Evolutionary conservation across 2,113 vertebrate species (phyloP).

Genomic region (Ctenomys sociabilis): DNA sequence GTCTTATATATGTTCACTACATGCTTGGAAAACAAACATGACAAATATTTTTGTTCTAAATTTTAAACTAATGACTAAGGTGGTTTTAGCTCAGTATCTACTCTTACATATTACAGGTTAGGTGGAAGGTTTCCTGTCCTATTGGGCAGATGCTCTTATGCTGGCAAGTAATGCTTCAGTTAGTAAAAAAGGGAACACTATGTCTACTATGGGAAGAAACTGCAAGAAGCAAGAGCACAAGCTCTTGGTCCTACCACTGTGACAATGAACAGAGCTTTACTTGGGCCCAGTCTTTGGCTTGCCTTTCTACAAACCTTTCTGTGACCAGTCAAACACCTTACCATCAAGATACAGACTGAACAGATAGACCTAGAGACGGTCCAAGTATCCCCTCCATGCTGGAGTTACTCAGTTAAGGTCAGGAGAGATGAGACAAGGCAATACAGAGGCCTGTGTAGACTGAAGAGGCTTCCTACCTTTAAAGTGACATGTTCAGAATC

Average conservation of each 20-base stretch:
- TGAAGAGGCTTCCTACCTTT: constrained; percentile 87
- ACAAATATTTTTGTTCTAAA: background rate
- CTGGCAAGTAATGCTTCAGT: fast-evolving
- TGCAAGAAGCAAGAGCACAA: background rate
- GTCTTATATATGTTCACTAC: background rate
- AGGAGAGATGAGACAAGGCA: background rate
- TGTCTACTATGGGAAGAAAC: background rate
- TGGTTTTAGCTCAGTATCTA: background rate
- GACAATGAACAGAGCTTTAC: background rate
- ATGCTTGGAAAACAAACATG: background rate
- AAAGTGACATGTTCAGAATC: constrained; percentile 90
- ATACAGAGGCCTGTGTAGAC: background rate
- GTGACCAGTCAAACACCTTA: background rate
- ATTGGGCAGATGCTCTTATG: background rate
- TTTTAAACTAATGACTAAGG: background rate
- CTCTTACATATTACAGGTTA: background rate
- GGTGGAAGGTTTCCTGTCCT: background rate
- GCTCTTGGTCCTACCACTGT: background rate
- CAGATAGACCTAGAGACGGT: background rate
- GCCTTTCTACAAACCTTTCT: background rate
- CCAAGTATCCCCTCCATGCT: background rate
- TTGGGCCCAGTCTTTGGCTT: background rate
- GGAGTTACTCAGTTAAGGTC: background rate
- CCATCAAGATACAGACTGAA: background rate
- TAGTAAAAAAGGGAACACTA: background rate